Conservation (phyloP, 2,113 vertebrate genomes). For the Nothocercus nigrocapillus region DNA sequence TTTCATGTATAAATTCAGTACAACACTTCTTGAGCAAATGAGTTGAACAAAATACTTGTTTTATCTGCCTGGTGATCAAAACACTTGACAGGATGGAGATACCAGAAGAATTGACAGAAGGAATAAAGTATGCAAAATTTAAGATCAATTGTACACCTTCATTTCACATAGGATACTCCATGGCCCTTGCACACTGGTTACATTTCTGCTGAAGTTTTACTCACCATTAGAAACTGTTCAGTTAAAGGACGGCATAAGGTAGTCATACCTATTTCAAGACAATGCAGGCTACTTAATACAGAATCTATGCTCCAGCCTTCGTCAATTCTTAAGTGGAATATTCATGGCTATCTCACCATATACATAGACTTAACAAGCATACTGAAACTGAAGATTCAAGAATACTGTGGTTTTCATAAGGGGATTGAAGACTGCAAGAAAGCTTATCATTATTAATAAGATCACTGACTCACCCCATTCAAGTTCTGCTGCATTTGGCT, state of each 20-base stretch:
- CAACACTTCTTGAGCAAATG: not conserved
- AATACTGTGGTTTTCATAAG: not conserved
- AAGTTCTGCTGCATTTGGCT: not conserved
- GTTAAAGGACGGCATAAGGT: not conserved
- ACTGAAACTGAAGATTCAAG: not conserved
- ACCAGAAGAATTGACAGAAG: not conserved
- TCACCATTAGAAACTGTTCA: not conserved
- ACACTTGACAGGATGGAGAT: not conserved
- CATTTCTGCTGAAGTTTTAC: not conserved
- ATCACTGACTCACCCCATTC: not conserved
- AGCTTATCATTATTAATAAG: not conserved
- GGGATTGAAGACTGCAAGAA: conserved; percentile 9
- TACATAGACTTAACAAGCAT: conserved; percentile 29
- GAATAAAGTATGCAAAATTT: not conserved
- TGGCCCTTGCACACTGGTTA: not conserved
- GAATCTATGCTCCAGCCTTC: not conserved
- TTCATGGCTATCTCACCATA: conserved; percentile 35
- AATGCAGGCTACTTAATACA: not conserved
- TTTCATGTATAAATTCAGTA: not conserved
- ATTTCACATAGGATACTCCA: not conserved
- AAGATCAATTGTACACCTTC: not conserved
- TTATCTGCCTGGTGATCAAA: not conserved
- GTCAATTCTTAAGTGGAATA: conserved; percentile 23
- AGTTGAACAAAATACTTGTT: not conserved
- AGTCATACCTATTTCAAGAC: conserved; percentile 4